Evolutionary conservation across 2,888 invertebrate species (phyloP), one percentile per base, ranked within the genome.

Genomic region (Kryphioiulus occultus): DNA sequence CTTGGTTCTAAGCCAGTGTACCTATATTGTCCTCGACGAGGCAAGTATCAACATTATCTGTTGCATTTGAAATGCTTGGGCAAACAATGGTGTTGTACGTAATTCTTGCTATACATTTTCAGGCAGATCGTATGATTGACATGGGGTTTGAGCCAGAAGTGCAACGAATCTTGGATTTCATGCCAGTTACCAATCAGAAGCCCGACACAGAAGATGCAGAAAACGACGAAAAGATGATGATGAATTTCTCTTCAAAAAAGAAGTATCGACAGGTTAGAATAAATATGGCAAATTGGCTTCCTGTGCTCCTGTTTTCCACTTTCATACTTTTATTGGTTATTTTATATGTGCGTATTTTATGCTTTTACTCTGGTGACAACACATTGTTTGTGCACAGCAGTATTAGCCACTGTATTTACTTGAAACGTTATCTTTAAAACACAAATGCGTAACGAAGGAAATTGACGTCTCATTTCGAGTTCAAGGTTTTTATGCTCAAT

Each of bases 111-210:
- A 5, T n/a, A 1, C 7, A 30, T 68, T n/a, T 86, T 86, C 97
- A 98, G 93, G 99, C 99, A 47, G 99, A 99, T 93, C 95, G 99
- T 91, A 99, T 99, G 99, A 98, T 99, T 92, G 99, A 99, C 94
- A 99, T 99, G 97, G 99, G 99, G 92, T 99, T 99, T 92, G 99
- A 99, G 92, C 97, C 98, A 82, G 93, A 93, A 89, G 99, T 99
- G 0, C 98, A 99, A 91, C 98, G 97, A 92, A 99, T 99, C 92
- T 93, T 99, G 47, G 98, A 98, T 91, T 98, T 96, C 92, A 97
- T 99, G 96, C 99, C 99, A 0, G 99, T 99, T 0, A 95, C 98
- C 0, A 99, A 99, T 92, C 94, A 98, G 88, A 99, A 99, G 92
- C 99, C 99, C 0, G 99, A 99, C 91, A 95, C 96, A 0, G 99